Evolutionary conservation across 1,140 invertebrate genomes (phyloP), one percentile per base, ranked within the genome.

Genomic region (Lordiphosa clarofinis): DNA sequence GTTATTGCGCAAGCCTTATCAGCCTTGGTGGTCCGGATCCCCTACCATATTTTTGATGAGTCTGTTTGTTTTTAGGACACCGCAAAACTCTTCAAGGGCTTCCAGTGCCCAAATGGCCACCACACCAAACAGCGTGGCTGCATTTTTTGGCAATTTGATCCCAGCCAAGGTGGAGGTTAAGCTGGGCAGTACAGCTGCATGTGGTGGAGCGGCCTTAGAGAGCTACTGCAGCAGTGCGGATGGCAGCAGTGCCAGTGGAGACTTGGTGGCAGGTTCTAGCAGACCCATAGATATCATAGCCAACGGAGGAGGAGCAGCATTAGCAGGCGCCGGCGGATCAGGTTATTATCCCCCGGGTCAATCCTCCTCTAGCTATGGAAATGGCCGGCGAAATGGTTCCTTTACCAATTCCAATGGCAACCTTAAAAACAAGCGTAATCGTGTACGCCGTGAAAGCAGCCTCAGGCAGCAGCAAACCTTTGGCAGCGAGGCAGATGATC

Each of bases 401-500:
- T 50, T 48, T 31, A 44, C 63, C n/a, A 69, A 73, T 55, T 56
- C 28, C 0, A 78, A 73, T 57, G 72, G 64, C 0, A 86, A 76
- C 42, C 55, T 52, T 0, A 76, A 81, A 11, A 71, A 60, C 6
- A 79, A 72, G 57, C 66, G 81, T 2, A 73, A 81, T 56, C 65
- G 75, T n/a, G 50, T 65, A 13, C 64, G 84, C 6, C 58, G 86
- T 1, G 78, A 88, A 42, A 82, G 67, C 40, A 82, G 76, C 56
- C 71, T 87, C 50, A 53, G 71, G 5, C 72, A 82, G n/a, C 73
- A 86, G n/a, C 81, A 76, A 31, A 87, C 88, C 1, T 82, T 82
- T 43, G 73, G 78, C 37, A 66, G 55, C 36, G 79, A 84, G n/a
- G 84, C 90, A 1, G 90, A 91, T 50, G 89, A 90, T 57, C 89